Evolutionary conservation across 1,140 invertebrate genomes (phyloP).

Genomic region (Penaeus chinensis): DNA sequence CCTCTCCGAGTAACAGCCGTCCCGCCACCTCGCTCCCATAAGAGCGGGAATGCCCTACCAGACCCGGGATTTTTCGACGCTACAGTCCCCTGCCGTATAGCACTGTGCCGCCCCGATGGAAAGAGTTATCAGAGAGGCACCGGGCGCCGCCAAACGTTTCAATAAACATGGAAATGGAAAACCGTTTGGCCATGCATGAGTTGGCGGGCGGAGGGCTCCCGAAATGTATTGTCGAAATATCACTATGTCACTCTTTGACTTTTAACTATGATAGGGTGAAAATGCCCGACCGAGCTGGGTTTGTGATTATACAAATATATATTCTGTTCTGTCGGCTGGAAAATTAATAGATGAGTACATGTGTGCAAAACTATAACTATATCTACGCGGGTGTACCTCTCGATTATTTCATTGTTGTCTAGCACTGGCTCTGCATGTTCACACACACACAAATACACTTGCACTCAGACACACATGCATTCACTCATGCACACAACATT

Average conservation of each 20-base stretch:
- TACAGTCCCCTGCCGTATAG: not conserved
- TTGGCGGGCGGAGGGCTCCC: constrained; percentile 27
- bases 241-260: constrained; percentile 47
- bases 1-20: not conserved
- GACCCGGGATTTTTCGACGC: not conserved
- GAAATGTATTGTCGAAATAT: constrained; percentile 51
- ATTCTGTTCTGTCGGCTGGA: not conserved
- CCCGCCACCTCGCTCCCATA: not conserved
- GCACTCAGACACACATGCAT: not conserved
- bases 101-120: constrained; percentile 27
- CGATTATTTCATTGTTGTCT: not conserved
- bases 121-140: constrained; percentile 46
- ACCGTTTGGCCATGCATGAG: constrained; percentile 56
- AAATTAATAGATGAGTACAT: no score
- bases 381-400: no score
- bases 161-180: constrained; percentile 59
- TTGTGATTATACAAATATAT: constrained; percentile 46
- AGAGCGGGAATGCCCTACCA: not conserved
- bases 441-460: not conserved
- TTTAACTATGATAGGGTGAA: constrained; percentile 24
- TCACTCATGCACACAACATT: no score
- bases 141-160: constrained; percentile 51
- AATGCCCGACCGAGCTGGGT: constrained; percentile 7
- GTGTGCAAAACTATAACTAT: no score
- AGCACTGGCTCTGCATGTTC: not conserved